These are phyloP conservation scores for Drosophila mettleri DNA, from an alignment of 2,888 invertebrate species.

Conservation along the genomic window DNA sequence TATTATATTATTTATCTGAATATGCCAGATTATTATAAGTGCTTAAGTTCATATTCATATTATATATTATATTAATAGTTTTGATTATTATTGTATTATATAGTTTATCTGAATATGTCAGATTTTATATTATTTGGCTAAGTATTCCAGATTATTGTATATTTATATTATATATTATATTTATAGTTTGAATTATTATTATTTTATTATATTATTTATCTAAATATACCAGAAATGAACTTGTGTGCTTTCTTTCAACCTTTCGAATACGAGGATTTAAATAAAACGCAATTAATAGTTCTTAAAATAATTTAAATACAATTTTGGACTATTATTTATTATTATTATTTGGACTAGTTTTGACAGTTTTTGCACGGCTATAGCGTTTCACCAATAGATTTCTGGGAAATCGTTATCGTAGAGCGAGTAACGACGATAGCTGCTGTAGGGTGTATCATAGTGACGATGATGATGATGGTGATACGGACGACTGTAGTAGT, in stretches of 20 bases:
- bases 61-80: no score
- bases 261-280: background rate
- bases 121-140: no score
- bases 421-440: slow-evolving; percentile 23
- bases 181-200: background rate
- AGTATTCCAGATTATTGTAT: no score
- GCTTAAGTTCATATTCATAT: no score
- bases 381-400: slow-evolving; percentile 26
- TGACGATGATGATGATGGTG: slow-evolving; percentile 39
- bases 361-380: slow-evolving; percentile 25
- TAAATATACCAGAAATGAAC: no score
- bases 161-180: no score
- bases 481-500: slow-evolving; percentile 15
- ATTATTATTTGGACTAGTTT: slow-evolving; percentile 33
- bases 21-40: no score
- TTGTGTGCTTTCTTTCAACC: background rate
- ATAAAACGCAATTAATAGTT: slow-evolving; percentile 37
- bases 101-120: no score
- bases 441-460: slow-evolving; percentile 37
- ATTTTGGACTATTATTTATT: slow-evolving; percentile 10
- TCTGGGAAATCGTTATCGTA: slow-evolving; percentile 10
- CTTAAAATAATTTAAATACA: slow-evolving; percentile 16
- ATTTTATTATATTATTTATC: no score
- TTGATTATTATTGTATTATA: no score
- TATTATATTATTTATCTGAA: no score